A percentile compares a stretch with the other conserved stretches of the same genome.
Conservation (phyloP, 2,797 vertebrate species). For the Eulemur mongoz region DNA sequence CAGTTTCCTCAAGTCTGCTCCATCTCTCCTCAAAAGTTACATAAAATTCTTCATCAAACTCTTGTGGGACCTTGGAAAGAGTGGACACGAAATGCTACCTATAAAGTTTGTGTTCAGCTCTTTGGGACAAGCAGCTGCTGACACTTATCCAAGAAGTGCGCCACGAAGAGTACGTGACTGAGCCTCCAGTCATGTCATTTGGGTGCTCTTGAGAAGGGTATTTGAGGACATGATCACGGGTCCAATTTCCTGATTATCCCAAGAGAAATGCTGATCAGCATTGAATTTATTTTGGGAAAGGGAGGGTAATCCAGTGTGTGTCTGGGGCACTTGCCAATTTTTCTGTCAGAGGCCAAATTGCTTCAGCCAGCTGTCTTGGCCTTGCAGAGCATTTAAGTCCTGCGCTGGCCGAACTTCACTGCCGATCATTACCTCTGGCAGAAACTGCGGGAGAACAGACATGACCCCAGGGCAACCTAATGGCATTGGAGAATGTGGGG, state of each 20-base stretch:
- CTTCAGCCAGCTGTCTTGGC: constrained; percentile 36
- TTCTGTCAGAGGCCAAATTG: constrained; percentile 5
- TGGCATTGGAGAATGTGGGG: neutral
- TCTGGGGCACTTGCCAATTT: neutral
- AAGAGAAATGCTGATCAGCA: constrained; percentile 39
- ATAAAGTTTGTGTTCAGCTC: neutral
- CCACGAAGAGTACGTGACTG: neutral
- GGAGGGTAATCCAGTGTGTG: neutral
- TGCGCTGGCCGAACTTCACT: neutral
- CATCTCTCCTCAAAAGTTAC: neutral
- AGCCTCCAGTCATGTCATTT: neutral
- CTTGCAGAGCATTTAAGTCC: constrained; percentile 4
- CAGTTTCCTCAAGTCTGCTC: neutral
- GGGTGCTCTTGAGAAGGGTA: constrained; percentile 11
- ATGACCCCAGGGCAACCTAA: neutral
- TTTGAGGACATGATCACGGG: neutral
- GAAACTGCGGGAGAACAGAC: neutral
- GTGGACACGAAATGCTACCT: neutral
- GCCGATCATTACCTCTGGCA: neutral
- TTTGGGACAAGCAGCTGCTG: neutral
- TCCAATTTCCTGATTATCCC: constrained; percentile 36
- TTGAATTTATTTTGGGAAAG: constrained; percentile 57
- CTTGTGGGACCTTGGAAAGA: neutral
- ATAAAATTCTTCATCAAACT: neutral
- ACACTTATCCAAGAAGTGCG: neutral